Conservation (phyloP, 1,140 invertebrate species). For the Xylocopa sonorina region DNA sequence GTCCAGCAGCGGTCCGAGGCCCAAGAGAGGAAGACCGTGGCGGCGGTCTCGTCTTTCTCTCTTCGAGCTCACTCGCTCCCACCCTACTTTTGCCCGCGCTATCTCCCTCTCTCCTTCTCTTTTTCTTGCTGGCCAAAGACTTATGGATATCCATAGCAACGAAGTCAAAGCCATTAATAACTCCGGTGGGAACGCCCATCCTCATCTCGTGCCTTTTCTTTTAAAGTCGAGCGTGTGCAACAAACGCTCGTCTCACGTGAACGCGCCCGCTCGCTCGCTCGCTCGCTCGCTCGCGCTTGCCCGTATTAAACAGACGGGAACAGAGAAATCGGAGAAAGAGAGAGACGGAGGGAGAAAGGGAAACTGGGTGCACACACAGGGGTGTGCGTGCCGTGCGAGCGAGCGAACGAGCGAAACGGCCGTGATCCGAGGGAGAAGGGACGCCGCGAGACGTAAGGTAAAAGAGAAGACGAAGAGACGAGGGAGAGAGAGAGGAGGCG, state of each 20-base stretch:
- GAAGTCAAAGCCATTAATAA: conserved; percentile 83
- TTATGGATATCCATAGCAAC: conserved; percentile 83
- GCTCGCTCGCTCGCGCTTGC: conserved; percentile 21
- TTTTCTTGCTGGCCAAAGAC: conserved; percentile 77
- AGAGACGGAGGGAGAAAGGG: conserved; percentile 12
- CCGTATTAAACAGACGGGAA: conserved; percentile 33
- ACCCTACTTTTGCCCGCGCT: conserved; percentile 29
- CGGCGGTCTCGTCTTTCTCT: conserved; percentile 47
- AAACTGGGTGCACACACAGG: conserved; percentile 25
- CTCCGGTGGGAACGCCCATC: conserved; percentile 80
- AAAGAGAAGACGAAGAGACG: conserved; percentile 4
- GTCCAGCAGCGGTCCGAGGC: conserved; percentile 60
- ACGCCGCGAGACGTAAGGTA: conserved; percentile 13
- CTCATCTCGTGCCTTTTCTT: conserved; percentile 82
- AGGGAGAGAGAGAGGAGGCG: conserved; percentile 39
- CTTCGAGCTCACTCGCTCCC: conserved; percentile 38
- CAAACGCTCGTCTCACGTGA: conserved; percentile 71
- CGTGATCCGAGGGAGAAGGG: not conserved
- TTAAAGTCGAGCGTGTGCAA: conserved; percentile 79
- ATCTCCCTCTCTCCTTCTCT: conserved; percentile 38
- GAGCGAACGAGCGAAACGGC: not conserved
- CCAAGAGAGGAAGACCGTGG: conserved; percentile 53
- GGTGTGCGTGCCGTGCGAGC: conserved; percentile 31
- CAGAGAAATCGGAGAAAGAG: conserved; percentile 6
- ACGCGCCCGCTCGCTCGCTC: conserved; percentile 40